Conservation (phyloP, 2,888 invertebrate species). For the Arrhopalites spinosus region DNA sequence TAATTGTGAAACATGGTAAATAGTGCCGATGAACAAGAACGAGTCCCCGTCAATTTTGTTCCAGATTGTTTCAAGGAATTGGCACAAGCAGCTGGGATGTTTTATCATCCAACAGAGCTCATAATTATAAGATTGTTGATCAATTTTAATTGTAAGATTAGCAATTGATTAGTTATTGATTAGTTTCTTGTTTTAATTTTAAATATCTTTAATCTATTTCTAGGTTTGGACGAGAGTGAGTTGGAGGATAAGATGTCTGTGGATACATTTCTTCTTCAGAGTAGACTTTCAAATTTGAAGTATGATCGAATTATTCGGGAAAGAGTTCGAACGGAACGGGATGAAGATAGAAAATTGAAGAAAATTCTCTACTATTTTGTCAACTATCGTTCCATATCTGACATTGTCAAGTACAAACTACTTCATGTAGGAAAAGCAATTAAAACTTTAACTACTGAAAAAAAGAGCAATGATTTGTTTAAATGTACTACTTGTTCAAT, state of each 20-base stretch:
- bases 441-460: neutral
- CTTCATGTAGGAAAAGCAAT: neutral
- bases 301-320: conserved; percentile 14
- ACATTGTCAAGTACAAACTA: conserved; percentile 9
- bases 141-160: neutral
- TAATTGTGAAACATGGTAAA: too few relatives aligned
- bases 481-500: neutral
- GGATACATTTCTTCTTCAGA: neutral
- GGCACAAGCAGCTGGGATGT: neutral
- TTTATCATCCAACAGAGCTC: neutral
- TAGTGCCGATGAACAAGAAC: too few relatives aligned
- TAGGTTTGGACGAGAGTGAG: neutral
- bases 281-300: neutral
- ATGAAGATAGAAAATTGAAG: neutral
- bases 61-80: neutral
- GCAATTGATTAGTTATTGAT: neutral
- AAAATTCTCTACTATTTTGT: conserved; percentile 14
- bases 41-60: neutral
- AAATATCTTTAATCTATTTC: too few relatives aligned
- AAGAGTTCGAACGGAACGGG: neutral
- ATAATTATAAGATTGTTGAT: neutral
- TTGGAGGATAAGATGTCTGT: neutral
- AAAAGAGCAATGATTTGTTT: neutral
- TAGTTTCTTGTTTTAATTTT: neutral
- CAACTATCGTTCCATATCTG: conserved; percentile 12